Evolutionary conservation across 1,140 invertebrate species (phyloP), one percentile per base, ranked within the genome.

Genomic region (Calephelis nemesis): DNA sequence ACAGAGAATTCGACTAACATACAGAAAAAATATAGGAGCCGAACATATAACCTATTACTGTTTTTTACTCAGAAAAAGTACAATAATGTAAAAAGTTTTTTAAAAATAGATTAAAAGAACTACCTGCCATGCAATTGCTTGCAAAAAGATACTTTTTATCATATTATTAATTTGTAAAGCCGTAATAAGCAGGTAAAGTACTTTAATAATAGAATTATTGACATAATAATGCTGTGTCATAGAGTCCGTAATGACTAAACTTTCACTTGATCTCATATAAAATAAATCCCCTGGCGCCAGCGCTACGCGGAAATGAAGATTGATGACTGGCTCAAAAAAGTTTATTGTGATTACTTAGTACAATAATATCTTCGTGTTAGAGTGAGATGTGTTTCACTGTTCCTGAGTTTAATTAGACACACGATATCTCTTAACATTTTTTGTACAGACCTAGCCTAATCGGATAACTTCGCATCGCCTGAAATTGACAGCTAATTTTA

Each of bases 291-390:
- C 74, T 79, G 76, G 81, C 84, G 77, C 80, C 79, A 81, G 75
- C 77, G 77, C 73, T 75, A 76, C 73, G 70, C 78, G 73, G 79
- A 86, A 87, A 90, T 90, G 87, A 88, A 88, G 87, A 90, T 88
- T 85, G 81, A 88, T 90, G 80, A 76, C 49, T 70, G 64, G 54
- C 66, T 71, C 65, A 67, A 78, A 80, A 80, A 78, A 78, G 66
- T 71, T 72, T 76, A 75, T 75, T 72, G 70, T 71, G 69, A 71
- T 75, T n/a, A n/a, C n/a, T n/a, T 69, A 70, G 62, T 70, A 67
- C 72, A 58, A 66, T 58, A 66, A 66, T 66, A 66, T 66, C 65
- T 60, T 54, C 15, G 42, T 12, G 47, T 47, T 58, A 60, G 13
- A 19, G 45, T 58, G 40, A 45, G 45, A 10, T 42, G 49, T 42